phyloP scores from a whole-genome alignment of 2,113 vertebrate species.

The Tyrannus savana region DNA sequence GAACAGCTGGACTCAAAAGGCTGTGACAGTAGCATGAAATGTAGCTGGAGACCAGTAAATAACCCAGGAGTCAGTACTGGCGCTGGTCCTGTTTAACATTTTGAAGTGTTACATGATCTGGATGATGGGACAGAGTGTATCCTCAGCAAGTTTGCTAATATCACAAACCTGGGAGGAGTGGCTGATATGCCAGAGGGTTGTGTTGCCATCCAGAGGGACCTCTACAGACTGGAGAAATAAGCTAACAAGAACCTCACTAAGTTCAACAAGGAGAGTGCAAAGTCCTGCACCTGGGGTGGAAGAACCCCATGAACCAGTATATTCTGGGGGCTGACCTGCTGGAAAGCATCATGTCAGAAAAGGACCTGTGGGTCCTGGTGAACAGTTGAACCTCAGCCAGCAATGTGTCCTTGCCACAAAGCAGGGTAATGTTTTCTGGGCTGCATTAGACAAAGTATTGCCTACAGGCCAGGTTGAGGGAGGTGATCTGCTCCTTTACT shows the following conservation, averaged over 20 bases:
- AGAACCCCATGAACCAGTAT: neutral
- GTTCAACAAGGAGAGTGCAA: neutral
- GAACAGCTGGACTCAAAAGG: neutral
- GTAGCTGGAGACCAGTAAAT: neutral
- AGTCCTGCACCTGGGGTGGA: neutral
- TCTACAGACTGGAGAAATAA: neutral
- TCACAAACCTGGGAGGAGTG: neutral
- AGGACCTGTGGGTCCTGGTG: neutral
- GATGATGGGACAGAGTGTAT: neutral
- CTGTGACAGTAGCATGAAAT: neutral
- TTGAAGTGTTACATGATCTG: neutral
- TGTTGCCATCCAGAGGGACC: neutral
- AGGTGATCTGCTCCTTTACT: neutral
- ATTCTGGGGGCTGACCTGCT: rapidly evolving
- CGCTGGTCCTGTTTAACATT: neutral
- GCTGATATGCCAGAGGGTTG: neutral
- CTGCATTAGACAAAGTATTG: neutral
- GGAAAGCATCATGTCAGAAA: neutral
- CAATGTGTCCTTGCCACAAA: neutral
- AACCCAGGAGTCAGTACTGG: neutral
- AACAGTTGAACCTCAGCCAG: neutral
- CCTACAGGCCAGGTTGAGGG: neutral
- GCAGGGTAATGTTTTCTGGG: neutral
- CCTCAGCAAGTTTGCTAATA: neutral
- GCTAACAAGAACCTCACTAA: neutral